Evolutionary conservation across 2,797 vertebrate species (phyloP).

Genomic region (Mustela erminea): DNA sequence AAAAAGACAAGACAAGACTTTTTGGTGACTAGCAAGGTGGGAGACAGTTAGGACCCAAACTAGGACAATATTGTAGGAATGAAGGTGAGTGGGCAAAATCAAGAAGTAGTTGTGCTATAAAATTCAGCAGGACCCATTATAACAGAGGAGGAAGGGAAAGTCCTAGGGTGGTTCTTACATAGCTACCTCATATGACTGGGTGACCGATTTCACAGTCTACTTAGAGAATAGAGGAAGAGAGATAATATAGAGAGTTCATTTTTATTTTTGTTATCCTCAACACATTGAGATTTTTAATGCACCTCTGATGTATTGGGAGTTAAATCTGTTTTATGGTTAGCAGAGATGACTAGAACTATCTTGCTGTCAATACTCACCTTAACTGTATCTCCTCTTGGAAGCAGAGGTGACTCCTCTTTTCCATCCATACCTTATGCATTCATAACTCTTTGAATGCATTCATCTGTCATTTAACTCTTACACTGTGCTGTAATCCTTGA

Average conservation of each 20-base stretch:
- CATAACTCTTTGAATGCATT: not conserved
- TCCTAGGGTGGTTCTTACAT: not conserved
- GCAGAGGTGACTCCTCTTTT: not conserved
- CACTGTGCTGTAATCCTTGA: not conserved
- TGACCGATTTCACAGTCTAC: not conserved
- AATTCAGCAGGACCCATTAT: not conserved
- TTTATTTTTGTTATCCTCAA: conserved; percentile 11
- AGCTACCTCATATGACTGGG: not conserved
- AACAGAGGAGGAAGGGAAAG: not conserved
- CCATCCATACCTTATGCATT: accelerated
- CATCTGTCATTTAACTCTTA: not conserved
- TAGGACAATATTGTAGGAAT: not conserved
- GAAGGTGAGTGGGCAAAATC: not conserved
- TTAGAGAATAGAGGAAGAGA: not conserved
- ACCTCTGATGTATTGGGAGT: not conserved
- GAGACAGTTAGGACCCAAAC: not conserved
- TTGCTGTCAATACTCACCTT: not conserved
- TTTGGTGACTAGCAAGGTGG: not conserved
- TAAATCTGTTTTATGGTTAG: not conserved
- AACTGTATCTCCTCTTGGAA: not conserved
- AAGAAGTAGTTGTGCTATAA: not conserved
- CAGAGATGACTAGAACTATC: not conserved
- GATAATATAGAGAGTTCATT: not conserved
- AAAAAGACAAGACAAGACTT: not conserved
- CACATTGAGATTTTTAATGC: not conserved